Conservation (phyloP, 2,113 vertebrate species). For the Silurus asotus region DNA sequence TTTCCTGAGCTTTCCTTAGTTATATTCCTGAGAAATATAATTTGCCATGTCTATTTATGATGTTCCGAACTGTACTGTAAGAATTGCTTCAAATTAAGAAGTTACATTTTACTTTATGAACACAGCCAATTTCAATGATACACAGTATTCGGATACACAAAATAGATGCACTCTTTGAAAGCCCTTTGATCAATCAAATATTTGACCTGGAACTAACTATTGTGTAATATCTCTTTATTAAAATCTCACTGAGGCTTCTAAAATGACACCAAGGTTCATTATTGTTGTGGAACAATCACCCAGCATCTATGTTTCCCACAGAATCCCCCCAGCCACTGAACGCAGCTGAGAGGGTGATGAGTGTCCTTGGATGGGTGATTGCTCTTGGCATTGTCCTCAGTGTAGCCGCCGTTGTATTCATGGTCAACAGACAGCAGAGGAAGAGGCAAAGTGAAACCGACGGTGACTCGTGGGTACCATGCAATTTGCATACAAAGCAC, state of each 20-base stretch:
- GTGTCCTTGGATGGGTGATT: conserved; percentile 71
- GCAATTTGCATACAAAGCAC: neutral
- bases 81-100: neutral
- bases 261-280: neutral
- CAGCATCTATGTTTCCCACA: conserved; percentile 50
- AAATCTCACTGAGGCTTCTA: neutral
- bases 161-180: neutral
- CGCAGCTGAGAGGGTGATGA: conserved; percentile 68
- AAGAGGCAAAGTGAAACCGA: conserved; percentile 55
- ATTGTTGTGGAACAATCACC: neutral
- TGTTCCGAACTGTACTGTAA: neutral
- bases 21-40: neutral
- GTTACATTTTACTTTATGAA: neutral
- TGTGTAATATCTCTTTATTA: neutral
- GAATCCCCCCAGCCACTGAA: conserved; percentile 72
- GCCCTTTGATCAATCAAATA: neutral
- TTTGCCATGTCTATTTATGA: neutral
- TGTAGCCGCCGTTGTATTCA: conserved; percentile 70
- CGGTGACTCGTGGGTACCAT: conserved; percentile 65
- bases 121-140: neutral
- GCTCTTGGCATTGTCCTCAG: conserved; percentile 71
- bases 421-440: conserved; percentile 70
- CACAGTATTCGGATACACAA: neutral
- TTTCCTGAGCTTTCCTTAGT: neutral
- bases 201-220: neutral